Evolutionary conservation across 2,888 invertebrate genomes (phyloP).

Genomic region (Strigamia crassipes): DNA sequence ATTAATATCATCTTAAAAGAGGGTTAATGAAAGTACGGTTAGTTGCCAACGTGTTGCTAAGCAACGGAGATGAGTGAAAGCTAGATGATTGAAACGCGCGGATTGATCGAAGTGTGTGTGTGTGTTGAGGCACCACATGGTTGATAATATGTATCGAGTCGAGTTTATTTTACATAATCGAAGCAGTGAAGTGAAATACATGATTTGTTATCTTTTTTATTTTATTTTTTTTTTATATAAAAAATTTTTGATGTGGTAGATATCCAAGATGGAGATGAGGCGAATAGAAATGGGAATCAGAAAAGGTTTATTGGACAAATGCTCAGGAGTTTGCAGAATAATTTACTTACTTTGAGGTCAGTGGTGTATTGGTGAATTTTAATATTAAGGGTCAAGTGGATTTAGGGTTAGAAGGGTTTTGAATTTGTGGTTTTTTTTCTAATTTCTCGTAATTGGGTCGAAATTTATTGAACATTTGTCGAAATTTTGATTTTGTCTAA

Average conservation of each 20-base stretch:
- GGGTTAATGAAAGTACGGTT: not conserved
- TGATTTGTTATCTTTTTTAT: not conserved
- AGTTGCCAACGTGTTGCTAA: not conserved
- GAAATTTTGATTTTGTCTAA: no score
- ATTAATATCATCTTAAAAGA: not conserved
- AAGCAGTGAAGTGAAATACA: not conserved
- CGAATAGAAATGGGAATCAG: not conserved
- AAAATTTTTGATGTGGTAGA: no score
- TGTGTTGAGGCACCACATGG: not conserved
- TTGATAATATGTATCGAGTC: not conserved
- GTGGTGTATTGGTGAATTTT: no score
- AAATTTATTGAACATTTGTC: no score
- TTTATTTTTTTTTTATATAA: not conserved
- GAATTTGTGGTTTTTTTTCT: no score
- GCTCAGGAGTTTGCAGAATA: not conserved
- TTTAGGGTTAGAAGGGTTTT: no score
- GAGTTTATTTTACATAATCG: not conserved
- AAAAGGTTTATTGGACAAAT: not conserved
- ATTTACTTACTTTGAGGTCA: not conserved
- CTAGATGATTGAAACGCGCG: constrained; percentile 1
- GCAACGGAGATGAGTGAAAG: constrained; percentile 25
- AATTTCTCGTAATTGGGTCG: no score
- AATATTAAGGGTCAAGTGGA: no score
- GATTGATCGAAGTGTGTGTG: constrained; percentile 10
- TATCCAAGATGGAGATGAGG: not conserved